Evolutionary conservation across 2,113 vertebrate genomes (phyloP).

Genomic region (Nansenia antarctica): DNA sequence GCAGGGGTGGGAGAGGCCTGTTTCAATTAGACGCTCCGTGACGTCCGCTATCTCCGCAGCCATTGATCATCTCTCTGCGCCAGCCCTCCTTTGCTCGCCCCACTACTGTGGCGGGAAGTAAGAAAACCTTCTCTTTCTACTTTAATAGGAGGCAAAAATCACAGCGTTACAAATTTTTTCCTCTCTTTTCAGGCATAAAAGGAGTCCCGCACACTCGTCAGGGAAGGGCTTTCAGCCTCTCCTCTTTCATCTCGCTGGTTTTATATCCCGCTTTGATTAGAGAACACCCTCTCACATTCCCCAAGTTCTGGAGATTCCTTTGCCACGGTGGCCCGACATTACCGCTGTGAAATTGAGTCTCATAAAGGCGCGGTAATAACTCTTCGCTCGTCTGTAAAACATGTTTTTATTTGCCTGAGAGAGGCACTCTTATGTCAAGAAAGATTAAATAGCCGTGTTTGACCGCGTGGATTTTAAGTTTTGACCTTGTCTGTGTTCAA

Average conservation of each 20-base stretch:
- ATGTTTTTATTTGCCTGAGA: neutral
- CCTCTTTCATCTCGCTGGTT: slow-evolving; percentile 52
- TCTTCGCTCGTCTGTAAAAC: slow-evolving; percentile 11
- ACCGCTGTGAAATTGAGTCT: slow-evolving; percentile 32
- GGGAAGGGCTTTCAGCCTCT: slow-evolving; percentile 33
- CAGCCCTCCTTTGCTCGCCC: slow-evolving; percentile 2
- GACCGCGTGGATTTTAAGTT: too few species aligned
- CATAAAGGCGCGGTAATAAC: slow-evolving; percentile 15
- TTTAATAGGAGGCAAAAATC: slow-evolving; percentile 41
- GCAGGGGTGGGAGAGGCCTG: slow-evolving; percentile 2
- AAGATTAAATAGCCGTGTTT: too few species aligned
- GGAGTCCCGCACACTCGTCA: slow-evolving; percentile 31
- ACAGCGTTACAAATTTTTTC: slow-evolving; percentile 17
- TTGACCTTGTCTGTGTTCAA: too few species aligned
- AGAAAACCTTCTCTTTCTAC: slow-evolving; percentile 34
- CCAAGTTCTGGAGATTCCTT: slow-evolving; percentile 31
- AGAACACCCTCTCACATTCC: slow-evolving; percentile 45
- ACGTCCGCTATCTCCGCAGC: slow-evolving; percentile 15
- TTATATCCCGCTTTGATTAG: slow-evolving; percentile 62
- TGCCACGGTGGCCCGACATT: slow-evolving; percentile 37
- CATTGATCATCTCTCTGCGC: slow-evolving; percentile 39
- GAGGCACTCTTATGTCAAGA: neutral
- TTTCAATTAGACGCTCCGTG: slow-evolving; percentile 32
- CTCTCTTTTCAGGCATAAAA: slow-evolving; percentile 28
- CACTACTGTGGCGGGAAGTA: slow-evolving; percentile 19